phyloP scores from a whole-genome alignment of 2,797 vertebrate genomes.

The Micrastur ruficollis region DNA sequence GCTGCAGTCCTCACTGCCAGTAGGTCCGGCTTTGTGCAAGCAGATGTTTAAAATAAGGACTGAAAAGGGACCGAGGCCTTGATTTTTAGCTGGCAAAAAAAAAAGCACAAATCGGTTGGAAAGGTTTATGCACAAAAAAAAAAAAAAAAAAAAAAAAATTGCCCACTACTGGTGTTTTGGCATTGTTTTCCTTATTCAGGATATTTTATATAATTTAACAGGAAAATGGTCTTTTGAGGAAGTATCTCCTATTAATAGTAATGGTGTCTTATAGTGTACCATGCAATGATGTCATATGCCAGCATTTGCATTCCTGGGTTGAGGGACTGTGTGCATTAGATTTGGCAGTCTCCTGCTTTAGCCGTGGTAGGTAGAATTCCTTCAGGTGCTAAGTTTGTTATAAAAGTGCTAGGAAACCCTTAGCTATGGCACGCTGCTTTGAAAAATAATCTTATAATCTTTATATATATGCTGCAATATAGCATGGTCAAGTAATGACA shows the following conservation, averaged over 20 bases:
- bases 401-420: conserved; percentile 57
- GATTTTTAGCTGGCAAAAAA: neutral
- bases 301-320: conserved; percentile 29
- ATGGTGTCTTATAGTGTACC: neutral
- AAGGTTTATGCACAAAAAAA: neutral
- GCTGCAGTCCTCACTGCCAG: neutral
- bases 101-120: neutral
- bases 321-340: neutral
- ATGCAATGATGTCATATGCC: neutral
- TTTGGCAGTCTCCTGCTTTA: conserved; percentile 24
- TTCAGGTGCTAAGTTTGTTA: conserved; percentile 60
- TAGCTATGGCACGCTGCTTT: conserved; percentile 27
- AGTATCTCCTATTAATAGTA: neutral
- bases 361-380: conserved; percentile 51
- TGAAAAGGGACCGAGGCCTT: fast-evolving
- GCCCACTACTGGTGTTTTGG: no score
- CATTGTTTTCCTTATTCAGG: no score
- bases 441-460: conserved; percentile 68
- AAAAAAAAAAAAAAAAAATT: no score
- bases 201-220: neutral
- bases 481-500: conserved; percentile 65
- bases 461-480: conserved; percentile 46
- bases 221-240: neutral
- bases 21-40: neutral
- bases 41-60: neutral